Evolutionary conservation across 2,888 invertebrate species (phyloP), one percentile per base, ranked within the genome.

Genomic region (Nomada ruficornis): DNA sequence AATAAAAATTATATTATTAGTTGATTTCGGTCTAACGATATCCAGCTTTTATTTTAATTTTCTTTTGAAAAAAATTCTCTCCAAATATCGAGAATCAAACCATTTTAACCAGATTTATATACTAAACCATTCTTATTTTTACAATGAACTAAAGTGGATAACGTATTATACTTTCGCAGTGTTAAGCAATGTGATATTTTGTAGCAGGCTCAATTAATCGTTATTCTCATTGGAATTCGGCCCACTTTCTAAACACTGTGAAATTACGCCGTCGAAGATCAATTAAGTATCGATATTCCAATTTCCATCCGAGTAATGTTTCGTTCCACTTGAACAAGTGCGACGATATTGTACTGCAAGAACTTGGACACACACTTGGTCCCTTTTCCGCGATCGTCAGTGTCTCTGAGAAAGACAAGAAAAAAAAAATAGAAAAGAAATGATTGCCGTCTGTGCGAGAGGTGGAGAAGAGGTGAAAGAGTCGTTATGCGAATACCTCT

Each of bases 401-500:
- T 4, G 11, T 20, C 26, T 7, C 36, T 36, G 7, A 9, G 36
- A 62, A 26, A 52, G 44, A 18, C 9, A 15, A 2, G n/a, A 11
- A 0, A 2, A 20, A 1, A 5, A 3, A 18, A 55, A 62, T 2
- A 55, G n/a, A 59, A 4, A 11, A 74, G 23, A 71, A 70, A 59
- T 26, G 29, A 54, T 57, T 52, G 15, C 36, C 26, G 54, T 29
- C 9, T 64, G 57, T 57, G 65, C 7, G 50, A 42, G 57, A 55
- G 47, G 50, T 18, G 65, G 26, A 54, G 62, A 68, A 63, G 69
- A 82, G 85, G 85, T 86, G 78, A 86, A 70, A 57, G 68, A 73
- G 57, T 77, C 76, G 72, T 87, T 85, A 84, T 77, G 57, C 74
- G 77, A 85, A 67, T 82, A 80, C 63, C 60, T 59, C 68, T 74